Base-by-base conservation (phyloP, 2,888 invertebrate genomes). In the Myopa testacea region DNA sequence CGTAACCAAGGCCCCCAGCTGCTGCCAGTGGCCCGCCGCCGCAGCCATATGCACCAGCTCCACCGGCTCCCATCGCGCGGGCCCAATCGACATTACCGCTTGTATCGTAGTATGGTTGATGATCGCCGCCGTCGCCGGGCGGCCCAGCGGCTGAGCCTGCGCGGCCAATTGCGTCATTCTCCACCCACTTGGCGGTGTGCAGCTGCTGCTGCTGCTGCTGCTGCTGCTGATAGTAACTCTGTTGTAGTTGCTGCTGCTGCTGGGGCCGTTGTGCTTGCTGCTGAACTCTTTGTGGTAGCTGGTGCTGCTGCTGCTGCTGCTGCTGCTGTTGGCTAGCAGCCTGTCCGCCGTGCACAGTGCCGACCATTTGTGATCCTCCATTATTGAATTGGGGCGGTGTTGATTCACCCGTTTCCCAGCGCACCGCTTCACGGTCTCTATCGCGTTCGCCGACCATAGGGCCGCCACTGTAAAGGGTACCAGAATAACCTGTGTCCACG, bases 351-450 rank as follows among this genome's bases (percentile, higher is more conserved):
- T 87, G 89, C 85, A 89, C 85, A 88, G 88, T 86, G 84, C 88
- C 88, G 85, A 88, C 89, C 89, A 89, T 89, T 87, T 89, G 89
- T 87, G 86, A 86, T 86, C 85, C 89, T 88, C 89, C 89, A 89
- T 89, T 89, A 87, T 88, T 89, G 84, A 85, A 87, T 87, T 90
- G 90, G 88, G 90, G 90, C 88, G 91, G 90, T 90, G 91, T 89
- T 86, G 87, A 85, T 86, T 88, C 89, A 87, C 89, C 89, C 87
- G 89, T 86, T 89, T 90, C 90, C 90, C 90, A 90, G 88, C 89
- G 89, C 89, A 90, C 90, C 89, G 90, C 89, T 87, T 90, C 90
- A 89, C 90, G 90, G 89, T 89, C 89, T 87, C 89, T 89, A 86
- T 89, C 89, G 87, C 89, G 89, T 89, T 89, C 89, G 87, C 90